Conservation (phyloP, 1,140 invertebrate species). For the Drosophila erecta region DNA sequence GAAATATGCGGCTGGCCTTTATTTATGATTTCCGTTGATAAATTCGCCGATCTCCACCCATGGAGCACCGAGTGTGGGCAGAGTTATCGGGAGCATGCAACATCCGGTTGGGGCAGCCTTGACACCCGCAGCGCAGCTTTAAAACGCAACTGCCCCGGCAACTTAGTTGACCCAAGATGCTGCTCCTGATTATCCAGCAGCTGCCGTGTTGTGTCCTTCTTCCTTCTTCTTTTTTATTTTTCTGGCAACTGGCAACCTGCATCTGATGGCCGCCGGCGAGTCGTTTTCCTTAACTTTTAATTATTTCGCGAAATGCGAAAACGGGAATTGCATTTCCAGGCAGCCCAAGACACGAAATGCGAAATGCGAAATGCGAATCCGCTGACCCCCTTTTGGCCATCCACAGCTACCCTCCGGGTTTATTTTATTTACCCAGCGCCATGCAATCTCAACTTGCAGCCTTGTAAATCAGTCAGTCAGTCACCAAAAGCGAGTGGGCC, state of each 20-base stretch:
- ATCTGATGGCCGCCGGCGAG: slow-evolving; percentile 24
- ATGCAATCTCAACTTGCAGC: slow-evolving; percentile 78
- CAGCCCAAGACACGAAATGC: slow-evolving; percentile 45
- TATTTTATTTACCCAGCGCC: slow-evolving; percentile 81
- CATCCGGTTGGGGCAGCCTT: slow-evolving; percentile 47
- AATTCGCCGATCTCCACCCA: slow-evolving; percentile 45
- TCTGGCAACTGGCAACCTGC: slow-evolving; percentile 14
- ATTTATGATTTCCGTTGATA: slow-evolving; percentile 82
- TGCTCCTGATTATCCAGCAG: not conserved
- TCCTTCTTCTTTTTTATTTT: not conserved
- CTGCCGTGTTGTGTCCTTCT: not conserved
- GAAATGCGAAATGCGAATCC: slow-evolving; percentile 47
- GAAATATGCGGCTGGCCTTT: slow-evolving; percentile 68
- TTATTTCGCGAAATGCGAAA: slow-evolving; percentile 80
- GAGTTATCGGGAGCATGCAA: slow-evolving; percentile 69
- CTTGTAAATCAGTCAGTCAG: slow-evolving; percentile 80
- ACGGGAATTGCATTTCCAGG: slow-evolving; percentile 76
- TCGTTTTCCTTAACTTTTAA: slow-evolving; percentile 74
- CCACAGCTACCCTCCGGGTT: slow-evolving; percentile 29
- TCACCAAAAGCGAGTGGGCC: not conserved
- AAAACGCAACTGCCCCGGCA: slow-evolving; percentile 62
- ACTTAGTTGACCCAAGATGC: slow-evolving; percentile 47
- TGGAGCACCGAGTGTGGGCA: slow-evolving; percentile 22
- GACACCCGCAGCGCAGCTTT: slow-evolving; percentile 57
- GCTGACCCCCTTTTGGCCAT: slow-evolving; percentile 4